Conservation (phyloP, 2,797 vertebrate genomes). For the Myiotriccus ornatus region DNA sequence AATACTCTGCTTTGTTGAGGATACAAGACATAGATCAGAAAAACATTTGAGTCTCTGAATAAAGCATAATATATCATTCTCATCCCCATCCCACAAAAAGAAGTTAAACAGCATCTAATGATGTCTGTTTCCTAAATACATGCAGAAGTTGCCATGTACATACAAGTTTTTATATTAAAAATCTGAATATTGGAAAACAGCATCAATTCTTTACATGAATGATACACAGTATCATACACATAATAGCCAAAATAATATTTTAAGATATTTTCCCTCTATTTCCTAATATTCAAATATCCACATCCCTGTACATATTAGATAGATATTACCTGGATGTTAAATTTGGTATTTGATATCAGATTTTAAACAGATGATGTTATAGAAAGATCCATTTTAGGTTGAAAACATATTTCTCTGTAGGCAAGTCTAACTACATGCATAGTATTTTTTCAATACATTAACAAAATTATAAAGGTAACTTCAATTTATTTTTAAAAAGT, state of each 20-base stretch:
- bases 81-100: fast-evolving
- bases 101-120: background rate
- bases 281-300: background rate
- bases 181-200: background rate
- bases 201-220: background rate
- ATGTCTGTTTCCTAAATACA: background rate
- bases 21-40: background rate
- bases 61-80: background rate
- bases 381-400: background rate
- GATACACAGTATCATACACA: background rate
- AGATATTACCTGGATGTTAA: background rate
- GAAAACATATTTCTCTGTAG: background rate
- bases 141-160: background rate
- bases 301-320: background rate
- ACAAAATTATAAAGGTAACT: background rate
- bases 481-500: background rate
- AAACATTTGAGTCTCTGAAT: background rate
- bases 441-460: background rate
- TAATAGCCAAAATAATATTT: background rate
- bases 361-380: background rate
- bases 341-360: background rate
- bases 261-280: background rate
- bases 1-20: background rate
- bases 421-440: background rate
- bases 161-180: background rate